These are phyloP conservation scores for Brachionichthys hirsutus DNA, from an alignment of 2,113 vertebrate species.

Conservation along the genomic window DNA sequence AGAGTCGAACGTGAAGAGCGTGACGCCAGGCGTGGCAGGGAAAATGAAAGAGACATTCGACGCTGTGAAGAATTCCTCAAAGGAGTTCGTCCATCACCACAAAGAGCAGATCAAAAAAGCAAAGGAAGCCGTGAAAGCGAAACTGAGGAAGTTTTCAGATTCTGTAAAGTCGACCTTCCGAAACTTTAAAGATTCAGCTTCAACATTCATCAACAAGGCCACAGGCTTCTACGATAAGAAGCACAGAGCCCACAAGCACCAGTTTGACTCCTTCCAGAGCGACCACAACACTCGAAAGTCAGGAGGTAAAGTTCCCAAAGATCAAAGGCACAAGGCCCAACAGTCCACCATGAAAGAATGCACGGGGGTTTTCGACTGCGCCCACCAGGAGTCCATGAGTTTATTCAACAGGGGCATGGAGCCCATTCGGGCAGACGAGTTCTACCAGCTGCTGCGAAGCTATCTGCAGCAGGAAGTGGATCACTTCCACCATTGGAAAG, in stretches of 20 bases:
- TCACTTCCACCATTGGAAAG: constrained; percentile 91
- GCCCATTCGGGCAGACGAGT: constrained; percentile 88
- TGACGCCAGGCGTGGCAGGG: constrained; percentile 83
- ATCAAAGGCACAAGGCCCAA: constrained; percentile 45
- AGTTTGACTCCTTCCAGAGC: constrained; percentile 51
- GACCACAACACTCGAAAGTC: constrained; percentile 68
- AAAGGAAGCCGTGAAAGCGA: constrained; percentile 96
- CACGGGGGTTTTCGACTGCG: constrained; percentile 84
- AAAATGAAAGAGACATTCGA: constrained; percentile 94
- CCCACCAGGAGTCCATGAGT: constrained; percentile 84
- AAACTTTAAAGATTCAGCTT: constrained; percentile 91
- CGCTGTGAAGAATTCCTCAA: constrained; percentile 96
- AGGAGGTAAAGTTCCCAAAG: constrained; percentile 52
- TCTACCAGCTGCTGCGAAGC: constrained; percentile 84
- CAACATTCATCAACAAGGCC: constrained; percentile 84
- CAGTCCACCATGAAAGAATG: constrained; percentile 77
- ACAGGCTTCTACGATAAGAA: constrained; percentile 68
- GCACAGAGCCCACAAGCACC: constrained; percentile 65
- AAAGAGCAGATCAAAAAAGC: constrained; percentile 98
- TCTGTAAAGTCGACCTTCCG: constrained; percentile 94
- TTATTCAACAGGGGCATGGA: constrained; percentile 85
- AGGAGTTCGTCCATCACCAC: constrained; percentile 96
- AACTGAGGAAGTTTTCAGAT: constrained; percentile 94
- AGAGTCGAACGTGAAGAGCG: constrained; percentile 74
- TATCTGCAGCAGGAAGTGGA: constrained; percentile 88